A percentile compares a stretch with the other conserved stretches of the same genome.
Evolutionary conservation across 2,888 invertebrate genomes (phyloP).

Genomic region (Mythimna loreyi): DNA sequence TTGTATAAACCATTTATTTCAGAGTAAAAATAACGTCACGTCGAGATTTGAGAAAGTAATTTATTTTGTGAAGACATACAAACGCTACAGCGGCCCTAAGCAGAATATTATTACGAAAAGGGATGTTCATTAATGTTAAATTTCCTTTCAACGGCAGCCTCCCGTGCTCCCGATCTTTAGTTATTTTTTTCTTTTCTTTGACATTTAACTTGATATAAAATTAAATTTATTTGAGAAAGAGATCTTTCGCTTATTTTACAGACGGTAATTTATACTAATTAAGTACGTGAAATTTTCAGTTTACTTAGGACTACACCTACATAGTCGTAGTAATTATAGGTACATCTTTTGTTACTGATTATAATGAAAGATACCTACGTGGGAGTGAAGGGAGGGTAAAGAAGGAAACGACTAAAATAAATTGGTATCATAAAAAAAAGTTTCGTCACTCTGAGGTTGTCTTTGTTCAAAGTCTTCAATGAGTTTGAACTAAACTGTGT

Average conservation of each 20-base stretch:
- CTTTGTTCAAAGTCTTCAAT: slow-evolving; percentile 30
- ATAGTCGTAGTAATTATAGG: neutral
- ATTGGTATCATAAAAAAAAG: slow-evolving; percentile 29
- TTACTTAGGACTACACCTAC: slow-evolving; percentile 24
- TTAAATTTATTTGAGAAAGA: slow-evolving; percentile 58
- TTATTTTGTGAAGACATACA: slow-evolving; percentile 60
- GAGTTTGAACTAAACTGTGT: slow-evolving; percentile 35
- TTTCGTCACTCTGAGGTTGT: slow-evolving; percentile 12
- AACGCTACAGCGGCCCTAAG: slow-evolving; percentile 53
- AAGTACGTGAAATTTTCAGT: slow-evolving; percentile 33
- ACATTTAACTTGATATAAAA: slow-evolving; percentile 63
- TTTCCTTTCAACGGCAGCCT: slow-evolving; percentile 70
- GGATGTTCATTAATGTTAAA: slow-evolving; percentile 71
- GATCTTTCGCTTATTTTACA: slow-evolving; percentile 51
- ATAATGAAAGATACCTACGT: slow-evolving; percentile 4
- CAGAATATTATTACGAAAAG: slow-evolving; percentile 66
- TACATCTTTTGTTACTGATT: neutral
- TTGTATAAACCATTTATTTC: slow-evolving; percentile 26
- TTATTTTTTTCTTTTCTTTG: slow-evolving; percentile 65
- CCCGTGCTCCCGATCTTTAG: slow-evolving; percentile 60
- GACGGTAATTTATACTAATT: slow-evolving; percentile 54
- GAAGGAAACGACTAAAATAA: slow-evolving; percentile 35
- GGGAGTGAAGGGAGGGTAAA: neutral
- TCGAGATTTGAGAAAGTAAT: slow-evolving; percentile 56
- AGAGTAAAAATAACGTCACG: slow-evolving; percentile 35